Evolutionary conservation across 1,140 invertebrate genomes (phyloP).

Genomic region (Triops longicaudatus): DNA sequence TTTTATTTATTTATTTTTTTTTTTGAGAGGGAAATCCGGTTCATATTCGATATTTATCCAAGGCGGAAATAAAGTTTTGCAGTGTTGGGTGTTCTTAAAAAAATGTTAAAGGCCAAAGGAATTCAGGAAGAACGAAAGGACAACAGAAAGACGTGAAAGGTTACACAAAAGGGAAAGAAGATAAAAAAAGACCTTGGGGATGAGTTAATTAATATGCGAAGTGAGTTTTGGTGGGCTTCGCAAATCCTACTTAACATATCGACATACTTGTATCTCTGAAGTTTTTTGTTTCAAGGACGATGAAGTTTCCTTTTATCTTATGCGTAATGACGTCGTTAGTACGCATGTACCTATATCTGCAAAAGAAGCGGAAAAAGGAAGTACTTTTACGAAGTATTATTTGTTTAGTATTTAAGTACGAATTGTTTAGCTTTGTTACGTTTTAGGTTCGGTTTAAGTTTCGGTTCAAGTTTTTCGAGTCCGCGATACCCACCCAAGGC

Average conservation of each 20-base stretch:
- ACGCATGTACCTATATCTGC: no score
- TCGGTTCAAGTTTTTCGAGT: no score
- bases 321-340: no score
- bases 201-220: not conserved
- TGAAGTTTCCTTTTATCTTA: not conserved
- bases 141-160: not conserved
- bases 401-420: no score
- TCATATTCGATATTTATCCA: not conserved
- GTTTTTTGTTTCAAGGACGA: not conserved
- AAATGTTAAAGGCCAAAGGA: not conserved
- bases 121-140: not conserved
- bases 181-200: not conserved
- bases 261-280: not conserved
- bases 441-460: no score
- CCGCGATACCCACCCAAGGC: no score
- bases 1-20: no score
- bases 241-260: not conserved
- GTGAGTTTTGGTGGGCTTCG: not conserved
- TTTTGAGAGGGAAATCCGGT: not conserved
- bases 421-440: no score
- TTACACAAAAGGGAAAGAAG: not conserved
- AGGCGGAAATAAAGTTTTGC: not conserved
- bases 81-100: not conserved
- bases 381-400: no score
- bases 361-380: no score